phyloP scores from a whole-genome alignment of 2,113 vertebrate species.

The Semicossyphus pulcher region DNA sequence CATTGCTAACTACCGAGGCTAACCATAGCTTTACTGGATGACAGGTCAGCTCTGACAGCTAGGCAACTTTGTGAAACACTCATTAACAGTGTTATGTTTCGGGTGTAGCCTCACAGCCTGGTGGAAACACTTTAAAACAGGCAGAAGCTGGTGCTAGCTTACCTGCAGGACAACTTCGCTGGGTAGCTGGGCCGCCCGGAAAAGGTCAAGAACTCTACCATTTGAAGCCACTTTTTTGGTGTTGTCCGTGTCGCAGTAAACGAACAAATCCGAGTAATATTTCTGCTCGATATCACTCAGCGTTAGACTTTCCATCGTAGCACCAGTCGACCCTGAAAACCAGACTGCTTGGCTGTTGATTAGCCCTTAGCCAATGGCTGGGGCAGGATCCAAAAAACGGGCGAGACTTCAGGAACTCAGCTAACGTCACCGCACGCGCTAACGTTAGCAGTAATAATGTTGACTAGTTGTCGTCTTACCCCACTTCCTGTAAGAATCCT shows the following conservation, averaged over 20 bases:
- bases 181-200: constrained; percentile 96
- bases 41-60: constrained; percentile 40
- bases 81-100: neutral
- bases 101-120: neutral
- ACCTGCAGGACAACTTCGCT: constrained; percentile 96
- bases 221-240: constrained; percentile 96
- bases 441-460: constrained; percentile 67
- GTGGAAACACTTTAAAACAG: neutral
- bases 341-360: constrained; percentile 55
- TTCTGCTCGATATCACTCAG: constrained; percentile 96
- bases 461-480: constrained; percentile 34
- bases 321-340: constrained; percentile 42
- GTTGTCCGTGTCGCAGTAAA: constrained; percentile 97
- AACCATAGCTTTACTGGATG: constrained; percentile 35
- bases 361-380: constrained; percentile 70
- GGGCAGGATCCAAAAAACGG: constrained; percentile 71
- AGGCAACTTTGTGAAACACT: constrained; percentile 13
- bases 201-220: constrained; percentile 94
- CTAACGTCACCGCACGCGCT: constrained; percentile 65
- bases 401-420: constrained; percentile 78
- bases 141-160: constrained; percentile 57
- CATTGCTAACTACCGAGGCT: constrained; percentile 62
- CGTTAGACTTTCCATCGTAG: constrained; percentile 94
- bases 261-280: constrained; percentile 96
- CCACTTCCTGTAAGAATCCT: constrained; percentile 15